Evolutionary conservation across 2,888 invertebrate genomes (phyloP).

Genomic region (Venustoraphidia nigricollis): DNA sequence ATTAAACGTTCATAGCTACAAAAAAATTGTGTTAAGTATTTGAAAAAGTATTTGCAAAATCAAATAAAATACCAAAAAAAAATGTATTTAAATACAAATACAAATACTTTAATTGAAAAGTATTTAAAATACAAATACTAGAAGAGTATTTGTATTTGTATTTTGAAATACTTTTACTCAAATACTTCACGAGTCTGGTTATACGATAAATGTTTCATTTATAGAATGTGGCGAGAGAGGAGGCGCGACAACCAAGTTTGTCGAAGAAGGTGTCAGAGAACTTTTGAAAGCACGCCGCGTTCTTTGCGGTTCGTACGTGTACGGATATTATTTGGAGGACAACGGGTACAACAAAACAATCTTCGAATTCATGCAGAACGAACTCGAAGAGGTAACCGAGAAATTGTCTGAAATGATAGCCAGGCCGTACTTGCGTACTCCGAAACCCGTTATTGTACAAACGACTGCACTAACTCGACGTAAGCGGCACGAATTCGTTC

Average conservation of each 20-base stretch:
- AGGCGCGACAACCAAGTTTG: slow-evolving; percentile 29
- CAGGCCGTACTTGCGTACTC: slow-evolving; percentile 42
- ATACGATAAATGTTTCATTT: slow-evolving; percentile 7
- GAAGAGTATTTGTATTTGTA: too few relatives aligned
- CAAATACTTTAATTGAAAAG: too few relatives aligned
- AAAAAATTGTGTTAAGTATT: too few relatives aligned
- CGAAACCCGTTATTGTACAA: slow-evolving; percentile 42
- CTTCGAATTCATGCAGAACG: slow-evolving; percentile 56
- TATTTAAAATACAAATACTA: too few relatives aligned
- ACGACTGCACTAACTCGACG: slow-evolving; percentile 40
- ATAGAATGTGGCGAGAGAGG: slow-evolving; percentile 26
- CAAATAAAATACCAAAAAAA: too few relatives aligned
- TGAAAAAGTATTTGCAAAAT: too few relatives aligned
- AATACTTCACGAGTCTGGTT: too few relatives aligned
- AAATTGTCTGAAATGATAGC: slow-evolving; percentile 49
- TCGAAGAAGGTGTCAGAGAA: slow-evolving; percentile 47
- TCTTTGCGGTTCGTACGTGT: slow-evolving; percentile 50
- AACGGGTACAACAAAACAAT: slow-evolving; percentile 47
- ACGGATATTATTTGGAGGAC: slow-evolving; percentile 49
- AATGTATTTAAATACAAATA: too few relatives aligned
- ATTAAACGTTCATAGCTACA: too few relatives aligned
- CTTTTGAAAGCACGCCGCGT: slow-evolving; percentile 44
- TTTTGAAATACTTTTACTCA: too few relatives aligned
- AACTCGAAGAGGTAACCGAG: slow-evolving; percentile 48
- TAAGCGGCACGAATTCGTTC: slow-evolving; percentile 44